Percentiles rank a stretch among this genome's conserved stretches.
Evolutionary conservation across 2,797 vertebrate genomes (phyloP).

Genomic region (Argentina silus): DNA sequence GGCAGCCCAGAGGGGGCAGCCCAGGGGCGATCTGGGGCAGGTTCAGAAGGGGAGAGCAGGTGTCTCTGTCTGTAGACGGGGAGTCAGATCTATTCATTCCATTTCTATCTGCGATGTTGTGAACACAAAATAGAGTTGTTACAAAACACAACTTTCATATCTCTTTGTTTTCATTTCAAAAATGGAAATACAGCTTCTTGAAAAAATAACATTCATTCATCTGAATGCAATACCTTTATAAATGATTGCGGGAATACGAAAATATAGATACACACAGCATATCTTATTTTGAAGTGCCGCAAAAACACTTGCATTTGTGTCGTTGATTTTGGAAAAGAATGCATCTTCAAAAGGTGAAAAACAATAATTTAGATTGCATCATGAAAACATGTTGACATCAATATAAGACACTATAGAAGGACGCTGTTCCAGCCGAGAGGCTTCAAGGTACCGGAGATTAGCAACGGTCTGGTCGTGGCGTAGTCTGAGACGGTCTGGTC

Average conservation of each 20-base stretch:
- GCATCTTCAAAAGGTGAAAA: slow-evolving; percentile 38
- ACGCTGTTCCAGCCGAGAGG: background rate
- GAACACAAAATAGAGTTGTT: too few relatives aligned
- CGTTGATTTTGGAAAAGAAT: slow-evolving; percentile 33
- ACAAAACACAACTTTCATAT: too few relatives aligned
- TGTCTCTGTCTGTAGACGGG: too few relatives aligned
- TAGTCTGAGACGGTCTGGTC: too few relatives aligned
- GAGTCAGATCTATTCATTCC: too few relatives aligned
- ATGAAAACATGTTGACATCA: slow-evolving; percentile 33
- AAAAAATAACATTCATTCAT: slow-evolving; percentile 20
- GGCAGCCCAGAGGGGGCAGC: too few relatives aligned
- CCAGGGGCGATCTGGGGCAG: too few relatives aligned
- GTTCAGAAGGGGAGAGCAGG: too few relatives aligned
- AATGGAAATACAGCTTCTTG: slow-evolving; percentile 17
- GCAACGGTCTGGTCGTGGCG: slow-evolving; percentile 23
- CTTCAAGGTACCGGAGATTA: slow-evolving; percentile 51
- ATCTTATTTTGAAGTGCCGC: slow-evolving; percentile 49
- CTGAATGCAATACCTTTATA: slow-evolving; percentile 18
- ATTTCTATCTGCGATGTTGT: too few relatives aligned
- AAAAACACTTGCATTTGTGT: slow-evolving; percentile 23
- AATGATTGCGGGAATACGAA: slow-evolving; percentile 28
- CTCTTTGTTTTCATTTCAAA: too few relatives aligned
- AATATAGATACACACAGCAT: slow-evolving; percentile 32
- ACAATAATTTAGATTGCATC: slow-evolving; percentile 33
- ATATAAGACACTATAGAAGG: background rate